A percentile compares a stretch with the other conserved stretches of the same genome.
Evolutionary conservation across 2,888 invertebrate species (phyloP).

Genomic region (Helobdella robusta): DNA sequence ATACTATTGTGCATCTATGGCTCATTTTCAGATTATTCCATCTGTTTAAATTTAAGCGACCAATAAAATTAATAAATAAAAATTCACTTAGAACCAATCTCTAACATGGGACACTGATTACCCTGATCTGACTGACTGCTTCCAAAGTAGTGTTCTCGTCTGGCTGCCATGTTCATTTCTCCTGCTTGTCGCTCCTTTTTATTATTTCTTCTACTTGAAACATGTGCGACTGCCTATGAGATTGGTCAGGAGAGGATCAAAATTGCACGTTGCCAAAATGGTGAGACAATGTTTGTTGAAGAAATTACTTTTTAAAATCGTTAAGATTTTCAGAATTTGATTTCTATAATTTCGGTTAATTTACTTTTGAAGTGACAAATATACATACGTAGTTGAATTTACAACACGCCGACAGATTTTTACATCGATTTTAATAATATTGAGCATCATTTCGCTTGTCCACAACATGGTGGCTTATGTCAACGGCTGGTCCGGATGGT

Average conservation of each 20-base stretch:
- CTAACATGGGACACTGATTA: slow-evolving; percentile 34
- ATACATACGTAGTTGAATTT: too few species aligned
- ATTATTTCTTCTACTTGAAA: slow-evolving; percentile 30
- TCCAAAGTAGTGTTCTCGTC: slow-evolving; percentile 76
- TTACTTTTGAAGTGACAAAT: too few species aligned
- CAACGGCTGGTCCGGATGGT: not conserved
- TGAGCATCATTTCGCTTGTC: not conserved
- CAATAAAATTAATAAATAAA: too few species aligned
- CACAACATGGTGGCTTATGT: not conserved
- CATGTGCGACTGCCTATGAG: not conserved
- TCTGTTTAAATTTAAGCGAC: too few species aligned
- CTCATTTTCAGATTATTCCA: too few species aligned
- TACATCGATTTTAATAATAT: not conserved
- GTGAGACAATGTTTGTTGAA: slow-evolving; percentile 36
- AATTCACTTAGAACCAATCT: slow-evolving; percentile 28
- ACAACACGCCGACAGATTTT: not conserved
- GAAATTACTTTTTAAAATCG: not conserved
- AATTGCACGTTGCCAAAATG: slow-evolving; percentile 41
- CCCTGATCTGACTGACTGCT: slow-evolving; percentile 80
- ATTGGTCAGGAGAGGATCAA: not conserved
- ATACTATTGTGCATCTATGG: too few species aligned
- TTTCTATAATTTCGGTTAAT: too few species aligned
- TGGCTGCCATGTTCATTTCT: slow-evolving; percentile 80
- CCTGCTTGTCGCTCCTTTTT: slow-evolving; percentile 64
- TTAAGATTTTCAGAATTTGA: not conserved